phyloP scores from a whole-genome alignment of 2,888 invertebrate species.

The Epirrita christyi region DNA sequence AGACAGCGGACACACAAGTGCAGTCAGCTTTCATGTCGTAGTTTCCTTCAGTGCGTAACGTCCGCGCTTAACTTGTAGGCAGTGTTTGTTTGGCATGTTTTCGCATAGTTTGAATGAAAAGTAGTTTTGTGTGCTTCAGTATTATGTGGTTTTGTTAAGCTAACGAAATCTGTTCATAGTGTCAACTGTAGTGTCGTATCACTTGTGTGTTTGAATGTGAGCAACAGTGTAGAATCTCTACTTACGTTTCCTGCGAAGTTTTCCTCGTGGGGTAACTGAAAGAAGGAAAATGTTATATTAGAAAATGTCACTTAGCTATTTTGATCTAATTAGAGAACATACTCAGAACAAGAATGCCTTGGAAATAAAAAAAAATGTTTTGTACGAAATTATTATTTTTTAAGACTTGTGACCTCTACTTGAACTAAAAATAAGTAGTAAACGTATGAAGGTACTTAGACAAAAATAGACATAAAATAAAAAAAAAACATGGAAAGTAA shows the following conservation, averaged over 20 bases:
- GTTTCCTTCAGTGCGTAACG: conserved; percentile 61
- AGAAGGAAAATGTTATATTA: conserved; percentile 46
- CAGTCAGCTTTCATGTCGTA: conserved; percentile 48
- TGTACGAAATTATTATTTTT: too few species aligned
- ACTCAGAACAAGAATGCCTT: too few species aligned
- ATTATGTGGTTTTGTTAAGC: conserved; percentile 60
- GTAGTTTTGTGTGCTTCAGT: conserved; percentile 58
- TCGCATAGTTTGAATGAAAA: conserved; percentile 71
- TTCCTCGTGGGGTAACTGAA: conserved; percentile 57
- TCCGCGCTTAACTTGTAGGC: conserved; percentile 60
- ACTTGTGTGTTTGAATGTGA: conserved; percentile 49
- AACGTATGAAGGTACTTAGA: too few species aligned
- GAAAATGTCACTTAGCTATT: too few species aligned
- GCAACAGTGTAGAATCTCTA: conserved; percentile 41
- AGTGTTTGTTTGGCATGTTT: conserved; percentile 62
- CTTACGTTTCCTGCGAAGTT: conserved; percentile 56
- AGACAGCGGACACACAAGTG: conserved; percentile 38
- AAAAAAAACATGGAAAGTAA: too few species aligned
- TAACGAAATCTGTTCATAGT: conserved; percentile 63
- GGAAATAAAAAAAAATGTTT: too few species aligned
- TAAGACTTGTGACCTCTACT: too few species aligned
- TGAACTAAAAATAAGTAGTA: too few species aligned
- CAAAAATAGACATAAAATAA: too few species aligned
- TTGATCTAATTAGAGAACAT: background rate
- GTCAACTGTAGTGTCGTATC: conserved; percentile 33